These are phyloP conservation scores for Bombus haemorrhoidalis DNA, from an alignment of 1,140 invertebrate species.

Conservation along the genomic window DNA sequence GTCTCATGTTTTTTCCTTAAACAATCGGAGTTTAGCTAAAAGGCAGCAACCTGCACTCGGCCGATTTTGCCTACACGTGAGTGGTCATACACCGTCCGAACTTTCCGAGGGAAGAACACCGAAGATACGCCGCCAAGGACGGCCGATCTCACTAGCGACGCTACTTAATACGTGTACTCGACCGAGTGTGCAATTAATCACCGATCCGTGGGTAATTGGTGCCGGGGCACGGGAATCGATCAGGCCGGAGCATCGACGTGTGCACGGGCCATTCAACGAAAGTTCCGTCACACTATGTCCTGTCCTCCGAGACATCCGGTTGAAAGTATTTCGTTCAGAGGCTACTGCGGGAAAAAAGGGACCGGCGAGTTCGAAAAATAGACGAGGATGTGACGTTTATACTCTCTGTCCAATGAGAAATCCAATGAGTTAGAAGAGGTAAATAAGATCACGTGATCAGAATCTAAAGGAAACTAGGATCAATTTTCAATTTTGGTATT, in stretches of 20 bases:
- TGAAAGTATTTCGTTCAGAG: conserved; percentile 11
- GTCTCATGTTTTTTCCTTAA: conserved; percentile 35
- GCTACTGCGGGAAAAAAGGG: neutral
- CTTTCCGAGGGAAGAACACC: conserved; percentile 34
- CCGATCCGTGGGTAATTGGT: conserved; percentile 58
- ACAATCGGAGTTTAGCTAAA: conserved; percentile 24
- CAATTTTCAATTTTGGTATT: too few species aligned
- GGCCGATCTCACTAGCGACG: conserved; percentile 50
- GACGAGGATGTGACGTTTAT: neutral
- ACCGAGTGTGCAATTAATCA: conserved; percentile 63
- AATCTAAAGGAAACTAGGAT: neutral
- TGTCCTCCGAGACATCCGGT: conserved; percentile 11
- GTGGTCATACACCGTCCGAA: conserved; percentile 40
- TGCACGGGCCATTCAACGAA: conserved; percentile 50
- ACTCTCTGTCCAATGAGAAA: too few species aligned
- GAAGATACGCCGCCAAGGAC: conserved; percentile 37
- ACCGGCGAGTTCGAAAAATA: too few species aligned
- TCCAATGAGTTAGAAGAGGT: neutral
- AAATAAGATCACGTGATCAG: neutral
- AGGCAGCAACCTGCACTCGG: conserved; percentile 17
- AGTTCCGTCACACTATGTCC: conserved; percentile 46
- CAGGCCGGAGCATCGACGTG: conserved; percentile 35
- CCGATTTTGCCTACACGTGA: conserved; percentile 39
- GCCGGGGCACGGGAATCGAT: conserved; percentile 50
- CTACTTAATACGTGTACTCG: conserved; percentile 61